These are phyloP conservation scores for Amorpha juglandis DNA, from an alignment of 2,888 invertebrate genomes.

Conservation along the genomic window DNA sequence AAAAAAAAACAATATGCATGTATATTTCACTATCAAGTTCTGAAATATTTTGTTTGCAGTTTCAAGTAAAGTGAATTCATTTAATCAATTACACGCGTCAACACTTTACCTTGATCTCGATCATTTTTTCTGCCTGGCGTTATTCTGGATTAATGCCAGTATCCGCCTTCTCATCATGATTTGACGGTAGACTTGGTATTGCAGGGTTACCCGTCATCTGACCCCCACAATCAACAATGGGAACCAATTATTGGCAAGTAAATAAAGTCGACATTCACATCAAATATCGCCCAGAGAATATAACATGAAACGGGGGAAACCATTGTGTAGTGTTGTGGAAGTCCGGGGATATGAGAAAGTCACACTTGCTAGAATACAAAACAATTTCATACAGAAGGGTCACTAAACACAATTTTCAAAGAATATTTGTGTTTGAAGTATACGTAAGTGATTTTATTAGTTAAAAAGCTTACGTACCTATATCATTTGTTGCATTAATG, in stretches of 20 bases:
- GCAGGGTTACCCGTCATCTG: no score
- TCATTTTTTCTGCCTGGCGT: no score
- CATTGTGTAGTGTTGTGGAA: slow-evolving; percentile 25
- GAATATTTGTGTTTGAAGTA: neutral
- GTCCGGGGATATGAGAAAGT: slow-evolving; percentile 26
- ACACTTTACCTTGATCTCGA: neutral
- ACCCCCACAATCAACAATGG: no score
- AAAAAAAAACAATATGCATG: no score
- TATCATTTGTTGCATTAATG: neutral
- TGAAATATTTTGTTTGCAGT: no score
- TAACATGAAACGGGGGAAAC: slow-evolving; percentile 8
- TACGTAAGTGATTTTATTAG: neutral
- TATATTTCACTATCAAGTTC: no score
- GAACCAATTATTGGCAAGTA: slow-evolving; percentile 10
- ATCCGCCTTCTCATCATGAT: no score
- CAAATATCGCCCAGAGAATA: slow-evolving; percentile 3
- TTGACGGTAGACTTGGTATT: no score
- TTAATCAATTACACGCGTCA: neutral
- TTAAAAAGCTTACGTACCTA: neutral
- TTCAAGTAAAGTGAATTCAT: no score
- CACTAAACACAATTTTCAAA: neutral
- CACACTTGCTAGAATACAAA: slow-evolving; percentile 9
- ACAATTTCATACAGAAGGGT: neutral
- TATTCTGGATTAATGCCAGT: no score
- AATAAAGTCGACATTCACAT: slow-evolving; percentile 10